Conservation (phyloP, 2,797 vertebrate species). For the Dendrocincla fuliginosa region DNA sequence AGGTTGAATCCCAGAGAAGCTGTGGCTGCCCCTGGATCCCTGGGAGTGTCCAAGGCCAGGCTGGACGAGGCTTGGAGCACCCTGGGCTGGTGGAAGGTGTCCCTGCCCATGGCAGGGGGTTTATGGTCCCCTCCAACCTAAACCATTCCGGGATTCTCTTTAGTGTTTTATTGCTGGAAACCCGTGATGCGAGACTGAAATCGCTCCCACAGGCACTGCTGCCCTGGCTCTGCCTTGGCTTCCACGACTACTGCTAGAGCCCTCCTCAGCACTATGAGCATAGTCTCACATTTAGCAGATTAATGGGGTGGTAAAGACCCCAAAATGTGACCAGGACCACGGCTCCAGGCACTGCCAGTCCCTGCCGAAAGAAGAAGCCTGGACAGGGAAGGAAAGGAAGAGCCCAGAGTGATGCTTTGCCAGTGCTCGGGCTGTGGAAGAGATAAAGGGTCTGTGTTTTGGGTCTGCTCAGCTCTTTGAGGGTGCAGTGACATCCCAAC, state of each 20-base stretch:
- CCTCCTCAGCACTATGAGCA: not conserved
- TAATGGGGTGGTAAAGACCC: not conserved
- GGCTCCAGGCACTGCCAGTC: not conserved
- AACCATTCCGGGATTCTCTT: not conserved
- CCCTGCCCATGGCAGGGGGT: not conserved
- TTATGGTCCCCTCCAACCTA: not conserved
- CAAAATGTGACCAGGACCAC: not conserved
- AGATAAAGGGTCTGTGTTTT: not conserved
- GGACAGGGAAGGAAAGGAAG: not conserved
- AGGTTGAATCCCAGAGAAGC: no score
- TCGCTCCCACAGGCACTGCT: rapidly evolving
- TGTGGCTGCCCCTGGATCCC: no score
- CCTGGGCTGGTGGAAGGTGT: rapidly evolving
- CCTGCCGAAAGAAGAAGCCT: not conserved
- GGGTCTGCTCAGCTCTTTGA: not conserved
- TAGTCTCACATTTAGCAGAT: not conserved
- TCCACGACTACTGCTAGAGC: not conserved
- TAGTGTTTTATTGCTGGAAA: not conserved
- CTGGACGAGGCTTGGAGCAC: rapidly evolving
- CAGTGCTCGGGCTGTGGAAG: rapidly evolving
- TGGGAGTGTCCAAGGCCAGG: not conserved
- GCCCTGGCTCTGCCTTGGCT: not conserved
- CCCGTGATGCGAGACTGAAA: rapidly evolving
- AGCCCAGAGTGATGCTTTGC: rapidly evolving
- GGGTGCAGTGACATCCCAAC: not conserved